Percentiles rank a stretch among this genome's conserved stretches.
Conservation (phyloP, 2,113 vertebrate genomes). For the Mixornis gularis region DNA sequence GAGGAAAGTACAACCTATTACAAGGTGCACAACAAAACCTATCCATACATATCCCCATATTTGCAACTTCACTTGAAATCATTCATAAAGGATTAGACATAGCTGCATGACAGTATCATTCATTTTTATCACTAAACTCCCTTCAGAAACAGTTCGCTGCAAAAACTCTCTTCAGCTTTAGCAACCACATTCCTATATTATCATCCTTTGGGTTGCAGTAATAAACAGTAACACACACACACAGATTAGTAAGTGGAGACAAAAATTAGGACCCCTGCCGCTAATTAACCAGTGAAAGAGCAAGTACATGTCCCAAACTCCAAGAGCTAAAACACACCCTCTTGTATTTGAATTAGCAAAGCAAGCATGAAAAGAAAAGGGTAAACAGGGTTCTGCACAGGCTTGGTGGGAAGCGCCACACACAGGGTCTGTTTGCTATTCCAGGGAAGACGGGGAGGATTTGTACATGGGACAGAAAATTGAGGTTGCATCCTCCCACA, state of each 20-base stretch:
- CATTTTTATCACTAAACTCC: neutral
- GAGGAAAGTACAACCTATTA: neutral
- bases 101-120: neutral
- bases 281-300: neutral
- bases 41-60: fast-evolving
- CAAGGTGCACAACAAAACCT: neutral
- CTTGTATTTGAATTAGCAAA: neutral
- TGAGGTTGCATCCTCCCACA: neutral
- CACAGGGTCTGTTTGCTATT: neutral
- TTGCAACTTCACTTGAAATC: neutral
- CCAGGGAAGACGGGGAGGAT: neutral
- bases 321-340: neutral
- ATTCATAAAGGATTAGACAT: neutral
- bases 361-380: neutral
- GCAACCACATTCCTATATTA: neutral
- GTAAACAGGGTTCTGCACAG: neutral
- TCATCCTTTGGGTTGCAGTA: neutral
- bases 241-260: neutral
- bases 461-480: neutral
- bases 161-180: neutral
- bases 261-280: neutral
- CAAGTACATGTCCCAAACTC: neutral
- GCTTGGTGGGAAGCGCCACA: neutral
- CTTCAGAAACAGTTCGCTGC: neutral
- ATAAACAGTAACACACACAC: neutral